phyloP scores from a whole-genome alignment of 2,113 vertebrate species.

The Hippotragus niger region DNA sequence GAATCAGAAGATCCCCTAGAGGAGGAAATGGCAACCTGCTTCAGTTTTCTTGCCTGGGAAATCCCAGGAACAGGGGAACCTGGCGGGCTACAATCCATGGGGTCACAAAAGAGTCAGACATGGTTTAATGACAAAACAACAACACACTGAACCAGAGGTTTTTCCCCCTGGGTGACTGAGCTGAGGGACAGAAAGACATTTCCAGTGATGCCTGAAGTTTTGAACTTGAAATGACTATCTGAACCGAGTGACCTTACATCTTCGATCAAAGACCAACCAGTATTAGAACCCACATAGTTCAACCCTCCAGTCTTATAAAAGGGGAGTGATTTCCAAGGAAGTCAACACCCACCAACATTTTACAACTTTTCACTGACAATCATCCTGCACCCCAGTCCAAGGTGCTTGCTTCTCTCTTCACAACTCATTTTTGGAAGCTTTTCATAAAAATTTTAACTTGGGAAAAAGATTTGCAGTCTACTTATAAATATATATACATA shows the following conservation, averaged over 20 bases:
- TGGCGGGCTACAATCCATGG: background rate
- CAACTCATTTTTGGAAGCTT: background rate
- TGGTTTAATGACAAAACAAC: background rate
- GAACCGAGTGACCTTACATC: background rate
- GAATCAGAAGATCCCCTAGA: background rate
- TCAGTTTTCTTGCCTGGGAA: background rate
- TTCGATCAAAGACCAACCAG: background rate
- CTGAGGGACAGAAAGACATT: background rate
- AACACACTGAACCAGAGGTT: background rate
- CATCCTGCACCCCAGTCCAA: background rate
- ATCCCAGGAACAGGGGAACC: background rate
- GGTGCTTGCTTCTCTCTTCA: background rate
- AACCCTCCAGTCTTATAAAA: background rate
- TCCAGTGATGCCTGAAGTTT: background rate
- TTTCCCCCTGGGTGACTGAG: background rate
- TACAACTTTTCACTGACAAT: background rate
- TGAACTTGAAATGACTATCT: background rate
- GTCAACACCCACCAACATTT: background rate
- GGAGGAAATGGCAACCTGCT: background rate
- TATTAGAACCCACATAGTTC: background rate
- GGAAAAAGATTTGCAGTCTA: background rate
- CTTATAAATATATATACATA: background rate
- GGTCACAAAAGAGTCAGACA: background rate
- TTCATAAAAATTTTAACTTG: background rate
- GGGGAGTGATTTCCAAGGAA: background rate